Evolutionary conservation across 2,113 vertebrate species (phyloP).

Genomic region (Phylloscopus whistleri): DNA sequence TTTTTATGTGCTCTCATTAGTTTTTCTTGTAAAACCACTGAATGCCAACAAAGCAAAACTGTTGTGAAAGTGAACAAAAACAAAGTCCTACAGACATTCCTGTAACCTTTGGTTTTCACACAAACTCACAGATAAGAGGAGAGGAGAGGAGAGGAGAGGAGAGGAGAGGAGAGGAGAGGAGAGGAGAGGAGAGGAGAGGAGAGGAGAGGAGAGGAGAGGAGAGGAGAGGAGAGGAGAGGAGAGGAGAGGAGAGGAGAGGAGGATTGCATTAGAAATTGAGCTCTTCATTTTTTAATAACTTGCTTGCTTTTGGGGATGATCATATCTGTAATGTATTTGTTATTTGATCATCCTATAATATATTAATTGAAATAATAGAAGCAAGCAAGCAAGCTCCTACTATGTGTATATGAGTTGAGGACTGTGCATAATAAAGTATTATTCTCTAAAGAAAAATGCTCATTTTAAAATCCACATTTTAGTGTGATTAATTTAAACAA

Average conservation of each 20-base stretch:
- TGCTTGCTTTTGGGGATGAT: background rate
- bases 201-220: background rate
- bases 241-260: background rate
- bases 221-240: background rate
- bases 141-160: background rate
- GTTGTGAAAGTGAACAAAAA: background rate
- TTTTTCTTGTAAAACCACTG: constrained; percentile 50
- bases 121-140: background rate
- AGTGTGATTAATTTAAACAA: background rate
- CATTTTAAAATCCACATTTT: background rate
- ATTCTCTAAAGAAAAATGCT: background rate
- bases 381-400: background rate
- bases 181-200: background rate
- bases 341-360: background rate
- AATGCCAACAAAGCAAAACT: constrained; percentile 22
- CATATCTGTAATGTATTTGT: background rate
- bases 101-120: background rate
- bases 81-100: background rate
- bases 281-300: background rate
- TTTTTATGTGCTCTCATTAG: constrained; percentile 59
- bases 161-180: background rate
- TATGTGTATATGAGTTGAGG: background rate
- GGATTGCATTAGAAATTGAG: background rate
- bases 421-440: background rate
- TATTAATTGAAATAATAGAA: background rate